Conservation (phyloP, 2,888 invertebrate species). For the Limenitis arthemis region DNA sequence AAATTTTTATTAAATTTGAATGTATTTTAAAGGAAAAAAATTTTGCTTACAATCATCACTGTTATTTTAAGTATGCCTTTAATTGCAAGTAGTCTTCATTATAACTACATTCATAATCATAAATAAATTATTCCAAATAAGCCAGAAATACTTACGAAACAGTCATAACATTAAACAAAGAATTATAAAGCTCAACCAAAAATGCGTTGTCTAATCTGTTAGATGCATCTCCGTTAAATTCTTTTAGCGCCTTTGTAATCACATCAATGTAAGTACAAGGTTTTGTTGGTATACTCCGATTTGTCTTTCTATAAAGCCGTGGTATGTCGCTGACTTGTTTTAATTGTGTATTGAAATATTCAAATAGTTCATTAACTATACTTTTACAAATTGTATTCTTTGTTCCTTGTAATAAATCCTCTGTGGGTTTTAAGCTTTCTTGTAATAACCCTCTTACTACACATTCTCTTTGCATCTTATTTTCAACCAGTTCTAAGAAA, state of each 20-base stretch:
- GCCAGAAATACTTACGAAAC: conserved; percentile 62
- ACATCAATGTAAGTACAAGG: conserved; percentile 85
- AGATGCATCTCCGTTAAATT: conserved; percentile 69
- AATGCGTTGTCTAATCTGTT: conserved; percentile 47
- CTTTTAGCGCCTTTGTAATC: conserved; percentile 72
- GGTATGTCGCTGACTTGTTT: conserved; percentile 95
- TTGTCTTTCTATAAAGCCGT: conserved; percentile 91
- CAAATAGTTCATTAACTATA: conserved; percentile 55
- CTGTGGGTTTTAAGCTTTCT: conserved; percentile 44
- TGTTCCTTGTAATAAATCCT: conserved; percentile 37
- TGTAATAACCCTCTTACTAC: conserved; percentile 38
- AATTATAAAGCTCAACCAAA: conserved; percentile 45
- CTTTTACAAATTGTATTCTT: conserved; percentile 48
- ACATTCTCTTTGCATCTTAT: conserved; percentile 35
- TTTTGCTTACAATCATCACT: too few relatives aligned
- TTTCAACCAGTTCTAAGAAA: conserved; percentile 41
- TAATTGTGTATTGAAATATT: conserved; percentile 71
- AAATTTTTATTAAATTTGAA: conserved; percentile 15
- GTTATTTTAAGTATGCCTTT: too few relatives aligned
- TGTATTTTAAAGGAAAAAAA: not conserved
- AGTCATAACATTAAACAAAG: conserved; percentile 66
- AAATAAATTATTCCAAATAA: too few relatives aligned
- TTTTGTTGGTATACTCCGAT: conserved; percentile 87
- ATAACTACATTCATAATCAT: too few relatives aligned
- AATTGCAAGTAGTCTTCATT: too few relatives aligned